Conservation (phyloP, 2,797 vertebrate genomes). For the Fratercula arctica region DNA sequence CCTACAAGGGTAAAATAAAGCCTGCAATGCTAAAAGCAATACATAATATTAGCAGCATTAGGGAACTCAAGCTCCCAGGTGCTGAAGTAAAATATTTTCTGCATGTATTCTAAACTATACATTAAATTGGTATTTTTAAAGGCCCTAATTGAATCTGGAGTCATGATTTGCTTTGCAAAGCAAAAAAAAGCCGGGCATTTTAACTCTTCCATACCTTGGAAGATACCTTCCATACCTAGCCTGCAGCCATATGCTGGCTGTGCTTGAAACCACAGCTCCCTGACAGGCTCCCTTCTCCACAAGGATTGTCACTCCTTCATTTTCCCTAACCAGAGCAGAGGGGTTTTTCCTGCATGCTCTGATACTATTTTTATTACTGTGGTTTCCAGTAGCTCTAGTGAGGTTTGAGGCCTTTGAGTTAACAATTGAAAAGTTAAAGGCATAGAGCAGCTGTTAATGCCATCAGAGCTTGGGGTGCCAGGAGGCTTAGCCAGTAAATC, state of each 20-base stretch:
- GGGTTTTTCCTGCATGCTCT: background rate
- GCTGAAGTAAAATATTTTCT: background rate
- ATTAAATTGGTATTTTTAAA: background rate
- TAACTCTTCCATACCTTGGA: background rate
- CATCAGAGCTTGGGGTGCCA: background rate
- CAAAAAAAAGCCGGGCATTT: background rate
- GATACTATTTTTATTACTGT: background rate
- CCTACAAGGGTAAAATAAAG: background rate
- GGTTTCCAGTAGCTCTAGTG: background rate
- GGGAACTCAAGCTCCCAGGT: background rate
- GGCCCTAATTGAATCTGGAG: background rate
- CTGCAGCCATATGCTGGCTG: background rate
- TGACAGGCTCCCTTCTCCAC: background rate
- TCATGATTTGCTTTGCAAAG: background rate
- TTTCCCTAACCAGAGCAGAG: background rate
- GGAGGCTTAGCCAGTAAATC: background rate
- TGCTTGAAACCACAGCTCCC: background rate
- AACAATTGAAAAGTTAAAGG: background rate
- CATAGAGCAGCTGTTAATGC: background rate
- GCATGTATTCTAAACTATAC: background rate
- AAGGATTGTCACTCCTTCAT: background rate
- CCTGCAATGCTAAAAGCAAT: background rate
- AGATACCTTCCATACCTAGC: background rate
- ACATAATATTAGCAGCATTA: background rate
- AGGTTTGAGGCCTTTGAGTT: background rate